Evolutionary conservation across 2,888 invertebrate genomes (phyloP), one percentile per base, ranked within the genome.

Genomic region (Hirtodrosophila histrioides): DNA sequence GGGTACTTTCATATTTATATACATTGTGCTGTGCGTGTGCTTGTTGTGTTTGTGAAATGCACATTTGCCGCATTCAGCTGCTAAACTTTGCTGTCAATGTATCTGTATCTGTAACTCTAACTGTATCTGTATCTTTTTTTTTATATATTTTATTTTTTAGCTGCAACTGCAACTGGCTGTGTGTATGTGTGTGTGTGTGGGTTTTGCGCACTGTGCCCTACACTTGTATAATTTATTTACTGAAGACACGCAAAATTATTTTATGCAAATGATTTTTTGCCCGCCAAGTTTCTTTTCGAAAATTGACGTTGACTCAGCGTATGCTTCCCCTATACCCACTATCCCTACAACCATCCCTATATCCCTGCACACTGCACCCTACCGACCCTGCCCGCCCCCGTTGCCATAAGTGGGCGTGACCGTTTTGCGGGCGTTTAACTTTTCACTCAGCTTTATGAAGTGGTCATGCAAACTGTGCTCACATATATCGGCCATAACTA

Each of bases 211-310:
- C 49, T 63, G 37, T 75, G 62, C 65, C 77, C 74, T 84, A 45
- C 45, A 68, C 66, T 74, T 77, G 70, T 61, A 69, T 87, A 88
- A 87, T 87, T 87, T 87, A 87, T 87, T 86, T 82, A 78, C 88
- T 75, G 61, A 76, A 88, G 83, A 83, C 86, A 87, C 89, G 86
- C 86, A 86, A 86, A 88, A 89, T 73, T 86, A 73, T 86, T 83
- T 80, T 85, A 86, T 86, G 86, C 86, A 87, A 87, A 82, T 81
- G 78, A 85, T 81, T 77, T 71, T 69, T 63, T 64, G 60, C 58
- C 69, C 60, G 61, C 54, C 76, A 62, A 72, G 73, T 72, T 66
- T 66, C 48, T 57, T 57, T 51, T 31, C 31, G 31, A 69, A 63
- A 54, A 60, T 71, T 67, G 35, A 53, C 50, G 85, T 86, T 86